These are phyloP conservation scores for Chionomys nivalis DNA, from an alignment of 2,113 vertebrate species.

Conservation along the genomic window DNA sequence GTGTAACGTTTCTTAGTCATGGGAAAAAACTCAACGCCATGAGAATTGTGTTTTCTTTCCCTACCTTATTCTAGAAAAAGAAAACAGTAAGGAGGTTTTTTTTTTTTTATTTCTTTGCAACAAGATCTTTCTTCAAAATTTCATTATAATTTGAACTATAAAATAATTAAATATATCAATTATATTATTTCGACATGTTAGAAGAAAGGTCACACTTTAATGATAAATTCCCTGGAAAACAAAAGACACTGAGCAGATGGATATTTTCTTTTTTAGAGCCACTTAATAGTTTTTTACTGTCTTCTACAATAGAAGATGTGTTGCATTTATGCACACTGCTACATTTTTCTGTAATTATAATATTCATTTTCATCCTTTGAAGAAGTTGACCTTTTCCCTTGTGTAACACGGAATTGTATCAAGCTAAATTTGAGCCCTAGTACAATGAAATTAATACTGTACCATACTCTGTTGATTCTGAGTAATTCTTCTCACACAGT, in stretches of 20 bases:
- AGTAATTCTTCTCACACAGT: neutral
- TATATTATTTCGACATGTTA: constrained; percentile 35
- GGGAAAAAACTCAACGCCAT: neutral
- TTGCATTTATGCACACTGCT: constrained; percentile 44
- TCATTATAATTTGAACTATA: neutral
- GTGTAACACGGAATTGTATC: neutral
- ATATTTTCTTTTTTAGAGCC: constrained; percentile 51
- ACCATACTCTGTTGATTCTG: neutral
- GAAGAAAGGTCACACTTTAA: constrained; percentile 58
- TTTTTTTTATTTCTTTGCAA: neutral
- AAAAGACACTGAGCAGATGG: constrained; percentile 25
- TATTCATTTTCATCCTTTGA: constrained; percentile 46
- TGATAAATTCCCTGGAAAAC: constrained; percentile 33
- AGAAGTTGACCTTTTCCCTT: constrained; percentile 46
- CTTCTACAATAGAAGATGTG: neutral
- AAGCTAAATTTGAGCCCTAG: constrained; percentile 55
- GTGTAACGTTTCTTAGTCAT: neutral
- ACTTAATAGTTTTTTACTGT: constrained; percentile 20
- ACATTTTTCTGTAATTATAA: constrained; percentile 59
- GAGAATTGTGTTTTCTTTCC: constrained; percentile 13
- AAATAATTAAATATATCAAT: constrained; percentile 41
- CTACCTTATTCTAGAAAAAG: neutral
- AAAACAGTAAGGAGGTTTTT: neutral
- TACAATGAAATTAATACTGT: constrained; percentile 51
- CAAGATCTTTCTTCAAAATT: neutral